A percentile compares a stretch with the other conserved stretches of the same genome.
Conservation (phyloP, 2,113 vertebrate species). For the Otolemur garnettii region DNA sequence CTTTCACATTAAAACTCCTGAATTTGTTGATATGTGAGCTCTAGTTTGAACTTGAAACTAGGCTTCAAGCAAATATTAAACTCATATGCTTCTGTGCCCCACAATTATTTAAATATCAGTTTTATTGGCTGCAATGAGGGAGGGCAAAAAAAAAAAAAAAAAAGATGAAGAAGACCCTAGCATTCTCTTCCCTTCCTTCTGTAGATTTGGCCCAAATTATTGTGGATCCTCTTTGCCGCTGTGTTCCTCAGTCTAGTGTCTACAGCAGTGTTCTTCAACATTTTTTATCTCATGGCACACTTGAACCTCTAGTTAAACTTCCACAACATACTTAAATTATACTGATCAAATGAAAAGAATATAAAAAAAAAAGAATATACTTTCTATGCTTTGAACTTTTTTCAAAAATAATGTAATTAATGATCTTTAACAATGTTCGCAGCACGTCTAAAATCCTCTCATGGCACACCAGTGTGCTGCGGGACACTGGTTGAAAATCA, state of each 20-base stretch:
- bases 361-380: too few relatives aligned
- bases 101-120: slow-evolving; percentile 47
- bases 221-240: neutral
- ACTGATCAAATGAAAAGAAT: too few relatives aligned
- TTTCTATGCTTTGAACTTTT: too few relatives aligned
- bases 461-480: too few relatives aligned
- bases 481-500: too few relatives aligned
- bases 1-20: neutral
- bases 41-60: slow-evolving; percentile 13
- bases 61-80: slow-evolving; percentile 29
- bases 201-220: neutral
- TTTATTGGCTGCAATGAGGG: slow-evolving; percentile 15
- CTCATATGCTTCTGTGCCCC: neutral
- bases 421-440: too few relatives aligned
- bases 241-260: neutral
- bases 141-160: neutral
- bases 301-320: too few relatives aligned
- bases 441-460: too few relatives aligned
- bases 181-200: neutral
- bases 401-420: too few relatives aligned
- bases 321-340: too few relatives aligned
- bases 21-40: neutral
- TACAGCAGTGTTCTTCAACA: neutral
- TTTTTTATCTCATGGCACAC: too few relatives aligned
- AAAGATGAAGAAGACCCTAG: too few relatives aligned